Base-by-base conservation (phyloP, 2,888 invertebrate species). In the Furcula furcula region DNA sequence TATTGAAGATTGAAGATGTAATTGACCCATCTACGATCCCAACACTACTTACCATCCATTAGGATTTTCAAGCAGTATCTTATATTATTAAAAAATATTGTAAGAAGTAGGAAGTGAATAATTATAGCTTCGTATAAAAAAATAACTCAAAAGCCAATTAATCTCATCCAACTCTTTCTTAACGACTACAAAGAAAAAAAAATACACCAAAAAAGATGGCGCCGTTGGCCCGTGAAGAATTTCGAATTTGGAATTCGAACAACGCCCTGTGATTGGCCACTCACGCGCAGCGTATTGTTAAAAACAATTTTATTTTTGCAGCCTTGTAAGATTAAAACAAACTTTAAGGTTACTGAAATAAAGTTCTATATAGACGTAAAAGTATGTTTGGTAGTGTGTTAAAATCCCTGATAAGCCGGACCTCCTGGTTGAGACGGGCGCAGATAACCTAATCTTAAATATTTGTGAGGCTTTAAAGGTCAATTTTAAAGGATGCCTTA, bases 401-500 rank as follows among this genome's bases (percentile, higher is more conserved):
- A 47, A 49, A 52, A 43, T 46, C 52, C 50, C 55, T 53, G 65
- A 64, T 71, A 68, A 66, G 55, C 38, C 48, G 55, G 64, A 65
- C 64, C 68, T 61, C 65, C 69, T 58, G 52, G 67, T 51, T 51
- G 58, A 53, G 64, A 65, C 68, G 60, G 66, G 55, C 65, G 55
- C 25, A 66, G 76, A 76, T 76, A 71, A 49, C 43, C 44, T 68
- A 63, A 76, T 76, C 76, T 76, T 65, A 70, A 76, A 70, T 71
- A 74, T 72, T 73, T 58, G 61, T 64, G 60, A 54, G 48, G 36
- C 47, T 44, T 58, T 46, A 65, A 72, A 72, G 67, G 71, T 65
- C 55, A 49, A 39, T 46, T 38, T 41, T 34, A 51, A 54, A 40
- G 47, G 34, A 47, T 39, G 42, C 30, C 32, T 15, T n/a, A 11